Conservation (phyloP, 2,888 invertebrate genomes). For the Phrixothrix hirtus region DNA sequence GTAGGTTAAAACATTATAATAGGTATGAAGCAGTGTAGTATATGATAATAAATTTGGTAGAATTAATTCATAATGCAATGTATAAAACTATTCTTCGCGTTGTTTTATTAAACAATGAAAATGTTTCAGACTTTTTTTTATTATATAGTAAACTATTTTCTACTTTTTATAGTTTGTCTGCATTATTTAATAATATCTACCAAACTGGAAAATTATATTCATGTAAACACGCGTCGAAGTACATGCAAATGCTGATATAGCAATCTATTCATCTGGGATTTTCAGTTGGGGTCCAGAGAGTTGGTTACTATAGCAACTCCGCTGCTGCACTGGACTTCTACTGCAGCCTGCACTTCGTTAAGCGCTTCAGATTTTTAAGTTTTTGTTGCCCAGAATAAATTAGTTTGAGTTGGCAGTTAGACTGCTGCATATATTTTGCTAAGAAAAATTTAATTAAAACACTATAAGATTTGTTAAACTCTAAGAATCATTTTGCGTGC, state of each 20-base stretch:
- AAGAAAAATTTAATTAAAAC: slow-evolving; percentile 12
- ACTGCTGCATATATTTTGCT: slow-evolving; percentile 5
- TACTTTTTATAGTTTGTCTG: too few species aligned
- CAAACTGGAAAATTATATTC: neutral
- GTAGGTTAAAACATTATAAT: too few species aligned
- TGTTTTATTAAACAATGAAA: neutral
- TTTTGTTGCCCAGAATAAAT: slow-evolving; percentile 9
- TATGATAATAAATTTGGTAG: too few species aligned
- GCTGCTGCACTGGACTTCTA: slow-evolving; percentile 10
- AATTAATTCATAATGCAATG: neutral
- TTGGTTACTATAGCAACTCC: slow-evolving; percentile 22
- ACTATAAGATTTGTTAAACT: neutral
- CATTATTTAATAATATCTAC: neutral
- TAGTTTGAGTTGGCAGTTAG: slow-evolving; percentile 4
- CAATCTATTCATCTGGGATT: neutral
- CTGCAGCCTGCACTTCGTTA: slow-evolving; percentile 13
- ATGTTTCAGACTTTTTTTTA: too few species aligned
- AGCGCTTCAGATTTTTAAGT: neutral
- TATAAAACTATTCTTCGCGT: neutral
- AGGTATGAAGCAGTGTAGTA: too few species aligned
- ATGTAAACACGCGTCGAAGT: too few species aligned
- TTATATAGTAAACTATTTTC: too few species aligned
- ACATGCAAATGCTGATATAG: neutral
- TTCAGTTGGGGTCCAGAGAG: neutral
- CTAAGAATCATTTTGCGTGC: too few species aligned